phyloP scores from a whole-genome alignment of 2,113 vertebrate genomes.

The Pelobates fuscus region DNA sequence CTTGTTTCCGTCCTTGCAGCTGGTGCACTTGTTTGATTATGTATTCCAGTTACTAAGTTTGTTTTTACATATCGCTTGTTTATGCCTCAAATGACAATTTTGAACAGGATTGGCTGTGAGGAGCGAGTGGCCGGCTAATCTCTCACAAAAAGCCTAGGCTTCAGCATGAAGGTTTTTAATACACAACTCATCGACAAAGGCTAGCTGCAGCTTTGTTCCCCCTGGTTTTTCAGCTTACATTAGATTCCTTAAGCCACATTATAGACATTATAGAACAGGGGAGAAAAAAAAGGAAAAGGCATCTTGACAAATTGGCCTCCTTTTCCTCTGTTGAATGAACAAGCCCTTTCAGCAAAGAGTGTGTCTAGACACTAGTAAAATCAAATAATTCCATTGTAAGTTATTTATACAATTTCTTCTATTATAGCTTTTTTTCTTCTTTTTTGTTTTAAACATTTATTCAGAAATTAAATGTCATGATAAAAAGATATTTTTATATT shows the following conservation, averaged over 20 bases:
- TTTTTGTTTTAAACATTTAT: neutral
- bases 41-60: neutral
- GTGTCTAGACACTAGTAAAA: neutral
- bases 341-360: neutral
- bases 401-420: neutral
- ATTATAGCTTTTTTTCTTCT: neutral
- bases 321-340: neutral
- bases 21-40: no score
- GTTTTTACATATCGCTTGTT: neutral
- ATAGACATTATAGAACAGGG: no score
- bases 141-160: slow-evolving; percentile 5
- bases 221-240: neutral
- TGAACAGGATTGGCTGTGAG: slow-evolving; percentile 1
- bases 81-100: slow-evolving; percentile 28
- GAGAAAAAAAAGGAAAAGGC: neutral
- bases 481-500: neutral
- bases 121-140: slow-evolving; percentile 10
- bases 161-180: neutral
- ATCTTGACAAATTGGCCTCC: neutral
- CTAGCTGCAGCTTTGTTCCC: neutral
- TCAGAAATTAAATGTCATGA: neutral
- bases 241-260: neutral
- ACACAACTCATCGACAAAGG: neutral
- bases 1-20: no score
- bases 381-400: neutral